Percentiles rank a stretch among this genome's conserved stretches.
Evolutionary conservation across 2,797 vertebrate genomes (phyloP).

Genomic region (Enteromius viviparus): DNA sequence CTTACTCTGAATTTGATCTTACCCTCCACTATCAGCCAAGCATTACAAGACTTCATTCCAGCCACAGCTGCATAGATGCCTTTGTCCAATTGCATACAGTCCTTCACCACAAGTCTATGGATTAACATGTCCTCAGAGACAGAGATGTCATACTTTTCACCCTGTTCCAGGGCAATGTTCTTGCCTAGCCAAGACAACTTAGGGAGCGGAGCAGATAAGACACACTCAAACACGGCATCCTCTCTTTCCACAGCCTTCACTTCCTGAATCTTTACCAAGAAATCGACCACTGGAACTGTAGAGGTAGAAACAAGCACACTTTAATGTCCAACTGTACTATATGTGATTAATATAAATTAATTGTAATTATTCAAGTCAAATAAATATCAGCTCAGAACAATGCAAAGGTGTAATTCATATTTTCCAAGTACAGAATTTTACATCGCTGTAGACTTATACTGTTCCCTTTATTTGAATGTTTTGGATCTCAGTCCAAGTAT

Average conservation of each 20-base stretch:
- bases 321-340: not conserved
- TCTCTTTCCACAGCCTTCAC: slow-evolving; percentile 76
- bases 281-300: slow-evolving; percentile 73
- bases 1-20: slow-evolving; percentile 46
- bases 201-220: slow-evolving; percentile 75
- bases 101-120: slow-evolving; percentile 82
- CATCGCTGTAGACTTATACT: not conserved
- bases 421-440: not conserved
- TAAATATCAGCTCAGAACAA: not conserved
- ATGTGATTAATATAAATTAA: not conserved
- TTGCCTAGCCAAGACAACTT: slow-evolving; percentile 82
- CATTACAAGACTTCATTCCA: slow-evolving; percentile 79
- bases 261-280: slow-evolving; percentile 80
- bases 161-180: slow-evolving; percentile 68
- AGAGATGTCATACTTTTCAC: slow-evolving; percentile 79
- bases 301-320: slow-evolving; percentile 17
- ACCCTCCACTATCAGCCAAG: slow-evolving; percentile 89
- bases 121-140: slow-evolving; percentile 84
- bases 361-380: not conserved
- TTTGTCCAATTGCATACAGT: slow-evolving; percentile 76
- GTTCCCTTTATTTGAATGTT: not conserved
- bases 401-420: not conserved
- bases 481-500: not conserved
- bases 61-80: slow-evolving; percentile 82
- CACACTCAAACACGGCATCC: slow-evolving; percentile 81